Percentiles rank a stretch among this genome's conserved stretches.
phyloP scores from a whole-genome alignment of 2,888 invertebrate genomes.

The Phaedon cochleariae region DNA sequence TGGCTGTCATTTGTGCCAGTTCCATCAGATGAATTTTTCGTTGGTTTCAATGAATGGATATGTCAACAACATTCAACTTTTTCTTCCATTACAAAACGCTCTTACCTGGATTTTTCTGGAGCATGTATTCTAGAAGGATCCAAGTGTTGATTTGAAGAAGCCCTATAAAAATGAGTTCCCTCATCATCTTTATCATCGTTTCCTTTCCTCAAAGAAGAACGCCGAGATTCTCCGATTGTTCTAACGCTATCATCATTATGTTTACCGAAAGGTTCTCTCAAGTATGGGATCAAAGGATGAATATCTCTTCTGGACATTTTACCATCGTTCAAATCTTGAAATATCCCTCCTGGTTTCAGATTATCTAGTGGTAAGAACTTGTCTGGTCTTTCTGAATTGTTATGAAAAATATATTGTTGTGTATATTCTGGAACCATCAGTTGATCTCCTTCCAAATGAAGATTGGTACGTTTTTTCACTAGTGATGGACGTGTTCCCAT shows the following conservation, averaged over 20 bases:
- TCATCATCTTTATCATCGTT: conserved; percentile 31
- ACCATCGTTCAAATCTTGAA: conserved; percentile 60
- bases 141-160: conserved; percentile 33
- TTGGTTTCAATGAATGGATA: no score
- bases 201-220: no score
- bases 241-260: no score
- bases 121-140: no score
- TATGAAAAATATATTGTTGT: conserved; percentile 52
- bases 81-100: no score
- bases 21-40: no score
- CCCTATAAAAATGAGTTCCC: conserved; percentile 16
- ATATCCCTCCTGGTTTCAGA: conserved; percentile 60
- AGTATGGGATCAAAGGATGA: conserved; percentile 56
- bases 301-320: conserved; percentile 56
- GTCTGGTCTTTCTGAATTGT: conserved; percentile 47
- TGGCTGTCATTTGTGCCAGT: neutral
- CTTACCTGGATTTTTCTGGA: conserved; percentile 4
- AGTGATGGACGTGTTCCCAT: conserved; percentile 60
- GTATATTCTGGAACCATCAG: conserved; percentile 62
- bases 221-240: no score
- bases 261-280: conserved; percentile 44
- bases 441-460: conserved; percentile 62
- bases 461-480: conserved; percentile 60
- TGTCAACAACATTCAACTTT: no score
- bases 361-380: conserved; percentile 53